Evolutionary conservation across 2,888 invertebrate genomes (phyloP).

Genomic region (Chydorus sphaericus): DNA sequence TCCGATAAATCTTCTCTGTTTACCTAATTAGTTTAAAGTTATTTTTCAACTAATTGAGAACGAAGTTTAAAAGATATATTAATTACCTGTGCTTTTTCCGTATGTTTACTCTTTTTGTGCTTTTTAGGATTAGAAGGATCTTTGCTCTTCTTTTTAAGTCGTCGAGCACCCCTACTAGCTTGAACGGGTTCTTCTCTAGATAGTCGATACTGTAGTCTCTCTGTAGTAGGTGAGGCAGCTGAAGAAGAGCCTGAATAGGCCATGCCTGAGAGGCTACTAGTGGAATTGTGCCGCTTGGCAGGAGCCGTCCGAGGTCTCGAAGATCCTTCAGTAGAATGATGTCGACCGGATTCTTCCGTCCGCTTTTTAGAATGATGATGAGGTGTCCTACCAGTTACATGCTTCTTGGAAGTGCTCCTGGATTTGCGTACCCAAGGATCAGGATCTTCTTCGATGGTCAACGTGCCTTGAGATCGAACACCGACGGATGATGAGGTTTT

Average conservation of each 20-base stretch:
- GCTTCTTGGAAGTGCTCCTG: constrained; percentile 8
- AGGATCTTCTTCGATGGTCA: background rate
- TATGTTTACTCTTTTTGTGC: background rate
- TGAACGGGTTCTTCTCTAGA: constrained; percentile 10
- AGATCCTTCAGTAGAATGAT: too few species aligned
- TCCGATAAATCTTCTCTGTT: background rate
- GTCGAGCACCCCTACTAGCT: constrained; percentile 9
- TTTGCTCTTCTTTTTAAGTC: constrained; percentile 2
- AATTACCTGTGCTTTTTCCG: background rate
- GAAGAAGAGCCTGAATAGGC: background rate
- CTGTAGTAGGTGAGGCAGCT: background rate
- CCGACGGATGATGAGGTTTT: background rate
- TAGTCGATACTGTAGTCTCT: constrained; percentile 6
- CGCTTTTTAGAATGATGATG: too few species aligned
- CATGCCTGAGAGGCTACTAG: background rate
- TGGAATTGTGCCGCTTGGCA: background rate
- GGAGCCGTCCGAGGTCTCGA: constrained; percentile 3
- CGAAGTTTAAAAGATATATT: too few species aligned
- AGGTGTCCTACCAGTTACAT: background rate
- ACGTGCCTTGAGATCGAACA: too few species aligned
- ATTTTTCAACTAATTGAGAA: too few species aligned
- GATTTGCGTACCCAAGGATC: constrained; percentile 1
- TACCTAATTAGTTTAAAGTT: too few species aligned
- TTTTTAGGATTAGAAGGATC: too few species aligned
- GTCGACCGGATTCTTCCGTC: too few species aligned